Evolutionary conservation across 2,113 vertebrate species (phyloP).

Genomic region (Pheucticus melanocephalus): DNA sequence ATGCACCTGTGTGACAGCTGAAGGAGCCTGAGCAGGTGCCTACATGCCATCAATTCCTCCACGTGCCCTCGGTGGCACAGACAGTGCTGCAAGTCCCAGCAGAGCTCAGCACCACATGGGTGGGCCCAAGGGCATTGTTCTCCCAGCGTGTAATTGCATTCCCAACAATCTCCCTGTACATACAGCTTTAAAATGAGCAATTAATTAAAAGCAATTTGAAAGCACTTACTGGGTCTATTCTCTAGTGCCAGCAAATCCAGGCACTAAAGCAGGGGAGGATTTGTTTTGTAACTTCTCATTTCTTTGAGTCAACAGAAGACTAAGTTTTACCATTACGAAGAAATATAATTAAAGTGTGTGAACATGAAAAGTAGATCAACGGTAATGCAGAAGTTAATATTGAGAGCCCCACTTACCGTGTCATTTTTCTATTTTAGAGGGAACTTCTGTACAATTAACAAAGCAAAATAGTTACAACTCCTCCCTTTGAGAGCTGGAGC

Average conservation of each 20-base stretch:
- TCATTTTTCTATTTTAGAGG: not conserved
- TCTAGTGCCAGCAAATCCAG: not conserved
- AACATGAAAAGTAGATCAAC: not conserved
- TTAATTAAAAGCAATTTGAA: slow-evolving; percentile 57
- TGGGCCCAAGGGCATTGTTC: slow-evolving; percentile 46
- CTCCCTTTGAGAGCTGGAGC: not conserved
- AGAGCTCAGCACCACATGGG: slow-evolving; percentile 16
- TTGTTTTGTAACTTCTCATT: not conserved
- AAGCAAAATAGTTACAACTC: not conserved
- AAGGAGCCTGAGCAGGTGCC: slow-evolving; percentile 25
- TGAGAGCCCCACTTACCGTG: not conserved
- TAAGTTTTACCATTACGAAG: not conserved
- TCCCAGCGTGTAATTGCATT: slow-evolving; percentile 45
- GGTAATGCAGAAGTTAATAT: not conserved
- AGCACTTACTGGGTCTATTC: not conserved
- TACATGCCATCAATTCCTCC: slow-evolving; percentile 10
- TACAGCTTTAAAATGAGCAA: slow-evolving; percentile 36
- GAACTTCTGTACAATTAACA: not conserved
- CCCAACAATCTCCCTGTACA: slow-evolving; percentile 30
- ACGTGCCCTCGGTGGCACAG: not conserved
- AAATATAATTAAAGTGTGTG: not conserved
- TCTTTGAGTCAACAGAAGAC: not conserved
- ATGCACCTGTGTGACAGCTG: slow-evolving; percentile 46
- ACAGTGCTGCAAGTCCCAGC: not conserved
- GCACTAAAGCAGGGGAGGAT: not conserved